Evolutionary conservation across 1,140 invertebrate genomes (phyloP).

Genomic region (Drosophila trapezifrons): DNA sequence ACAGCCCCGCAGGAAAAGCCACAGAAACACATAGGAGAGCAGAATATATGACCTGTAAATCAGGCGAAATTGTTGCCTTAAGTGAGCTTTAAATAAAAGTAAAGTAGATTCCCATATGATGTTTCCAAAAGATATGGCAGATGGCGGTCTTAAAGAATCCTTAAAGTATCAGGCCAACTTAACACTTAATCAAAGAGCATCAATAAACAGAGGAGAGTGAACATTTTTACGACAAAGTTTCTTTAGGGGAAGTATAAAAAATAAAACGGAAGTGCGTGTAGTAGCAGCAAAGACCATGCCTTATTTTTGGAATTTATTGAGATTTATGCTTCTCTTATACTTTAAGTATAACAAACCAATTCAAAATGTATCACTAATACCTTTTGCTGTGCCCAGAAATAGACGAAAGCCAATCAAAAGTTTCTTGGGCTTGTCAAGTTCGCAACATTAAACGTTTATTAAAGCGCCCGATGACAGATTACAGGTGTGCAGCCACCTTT

Average conservation of each 20-base stretch:
- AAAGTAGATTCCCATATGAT: conserved; percentile 30
- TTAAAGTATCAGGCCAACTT: conserved; percentile 30
- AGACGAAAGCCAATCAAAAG: conserved; percentile 43
- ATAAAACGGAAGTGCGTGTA: conserved; percentile 31
- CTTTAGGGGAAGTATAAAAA: conserved; percentile 39
- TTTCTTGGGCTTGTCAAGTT: conserved; percentile 16
- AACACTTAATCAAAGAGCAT: conserved; percentile 51
- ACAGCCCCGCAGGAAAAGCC: conserved; percentile 17
- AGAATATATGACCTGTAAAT: conserved; percentile 47
- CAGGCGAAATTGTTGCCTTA: conserved; percentile 52
- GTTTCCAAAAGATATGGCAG: conserved; percentile 10
- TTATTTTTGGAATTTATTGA: background rate
- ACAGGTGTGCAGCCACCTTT: conserved; percentile 50
- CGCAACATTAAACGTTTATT: conserved; percentile 64
- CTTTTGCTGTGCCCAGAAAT: too few species aligned
- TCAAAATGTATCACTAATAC: conserved; percentile 21
- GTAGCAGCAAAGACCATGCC: conserved; percentile 30
- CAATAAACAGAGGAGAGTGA: conserved; percentile 35
- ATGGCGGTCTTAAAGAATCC: conserved; percentile 11
- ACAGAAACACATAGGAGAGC: conserved; percentile 34
- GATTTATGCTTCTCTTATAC: background rate
- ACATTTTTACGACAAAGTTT: conserved; percentile 51
- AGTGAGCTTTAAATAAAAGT: conserved; percentile 53
- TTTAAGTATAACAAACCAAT: background rate
- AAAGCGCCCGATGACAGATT: conserved; percentile 69